These are phyloP conservation scores for Hylyphantes graminicola DNA, from an alignment of 1,140 invertebrate genomes.

Conservation along the genomic window DNA sequence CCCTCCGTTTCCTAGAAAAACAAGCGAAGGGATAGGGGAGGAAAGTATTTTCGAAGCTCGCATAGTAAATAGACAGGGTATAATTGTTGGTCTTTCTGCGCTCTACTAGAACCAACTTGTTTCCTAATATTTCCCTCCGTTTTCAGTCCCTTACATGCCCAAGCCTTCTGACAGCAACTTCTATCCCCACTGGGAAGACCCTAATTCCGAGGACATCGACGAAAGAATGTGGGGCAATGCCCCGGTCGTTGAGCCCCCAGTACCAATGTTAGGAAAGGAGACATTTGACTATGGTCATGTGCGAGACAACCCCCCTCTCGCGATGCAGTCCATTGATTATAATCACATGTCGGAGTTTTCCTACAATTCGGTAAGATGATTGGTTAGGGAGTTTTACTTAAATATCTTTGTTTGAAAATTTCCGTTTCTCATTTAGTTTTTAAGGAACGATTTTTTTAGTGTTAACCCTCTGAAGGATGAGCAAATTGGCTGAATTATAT, in stretches of 20 bases:
- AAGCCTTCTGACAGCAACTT: slow-evolving; percentile 19
- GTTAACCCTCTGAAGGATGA: too few relatives aligned
- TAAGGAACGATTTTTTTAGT: too few relatives aligned
- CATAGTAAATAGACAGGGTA: too few relatives aligned
- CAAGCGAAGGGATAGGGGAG: too few relatives aligned
- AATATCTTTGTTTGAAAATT: too few relatives aligned
- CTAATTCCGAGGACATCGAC: slow-evolving; percentile 28
- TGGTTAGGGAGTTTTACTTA: neutral
- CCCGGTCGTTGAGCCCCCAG: slow-evolving; percentile 66
- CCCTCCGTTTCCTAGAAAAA: too few relatives aligned
- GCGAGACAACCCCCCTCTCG: slow-evolving; percentile 54
- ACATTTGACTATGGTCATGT: slow-evolving; percentile 62
- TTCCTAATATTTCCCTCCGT: too few relatives aligned
- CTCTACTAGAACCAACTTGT: neutral
- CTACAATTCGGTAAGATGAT: slow-evolving; percentile 59
- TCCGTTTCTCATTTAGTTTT: too few relatives aligned
- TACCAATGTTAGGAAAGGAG: slow-evolving; percentile 64
- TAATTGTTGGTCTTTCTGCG: too few relatives aligned
- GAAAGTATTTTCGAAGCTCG: too few relatives aligned
- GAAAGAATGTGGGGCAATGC: slow-evolving; percentile 31
- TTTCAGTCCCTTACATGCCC: slow-evolving; percentile 17
- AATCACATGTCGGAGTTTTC: slow-evolving; percentile 63
- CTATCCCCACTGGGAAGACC: slow-evolving; percentile 41
- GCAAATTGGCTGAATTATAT: too few relatives aligned
- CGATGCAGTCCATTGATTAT: slow-evolving; percentile 62